Conservation (phyloP, 2,797 vertebrate genomes). For the Anas bahamensis region DNA sequence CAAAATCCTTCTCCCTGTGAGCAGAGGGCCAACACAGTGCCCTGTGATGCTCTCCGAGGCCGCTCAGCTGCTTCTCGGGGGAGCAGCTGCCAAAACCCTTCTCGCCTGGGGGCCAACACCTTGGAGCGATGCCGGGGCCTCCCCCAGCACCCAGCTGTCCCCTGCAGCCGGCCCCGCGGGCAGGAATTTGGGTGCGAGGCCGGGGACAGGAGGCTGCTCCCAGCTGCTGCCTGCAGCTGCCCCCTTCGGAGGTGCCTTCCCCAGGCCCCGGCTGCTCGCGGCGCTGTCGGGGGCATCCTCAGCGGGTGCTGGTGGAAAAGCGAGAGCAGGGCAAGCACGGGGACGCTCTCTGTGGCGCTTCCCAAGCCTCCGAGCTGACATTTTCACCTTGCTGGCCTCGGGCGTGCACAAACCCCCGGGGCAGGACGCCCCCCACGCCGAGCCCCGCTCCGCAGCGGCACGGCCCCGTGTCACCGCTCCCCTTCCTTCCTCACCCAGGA, state of each 20-base stretch:
- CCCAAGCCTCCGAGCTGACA: not conserved
- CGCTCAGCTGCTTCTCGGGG: not conserved
- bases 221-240: slow-evolving; percentile 5
- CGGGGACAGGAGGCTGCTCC: not conserved
- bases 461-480: not conserved
- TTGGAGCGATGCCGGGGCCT: slow-evolving; percentile 9
- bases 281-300: no score
- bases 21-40: not conserved
- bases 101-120: not conserved
- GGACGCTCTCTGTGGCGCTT: no score
- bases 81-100: slow-evolving; percentile 26
- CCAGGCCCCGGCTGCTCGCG: no score
- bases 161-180: not conserved
- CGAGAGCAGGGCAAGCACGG: not conserved
- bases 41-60: not conserved
- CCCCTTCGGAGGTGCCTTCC: not conserved
- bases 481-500: not conserved
- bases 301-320: not conserved
- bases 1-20: not conserved
- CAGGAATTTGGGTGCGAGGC: not conserved
- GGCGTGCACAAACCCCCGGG: no score
- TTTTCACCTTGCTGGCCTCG: no score
- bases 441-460: not conserved
- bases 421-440: not conserved
- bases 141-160: slow-evolving; percentile 27